Evolutionary conservation across 2,797 vertebrate species (phyloP).

Genomic region (Helicolenus hilgendorfi): DNA sequence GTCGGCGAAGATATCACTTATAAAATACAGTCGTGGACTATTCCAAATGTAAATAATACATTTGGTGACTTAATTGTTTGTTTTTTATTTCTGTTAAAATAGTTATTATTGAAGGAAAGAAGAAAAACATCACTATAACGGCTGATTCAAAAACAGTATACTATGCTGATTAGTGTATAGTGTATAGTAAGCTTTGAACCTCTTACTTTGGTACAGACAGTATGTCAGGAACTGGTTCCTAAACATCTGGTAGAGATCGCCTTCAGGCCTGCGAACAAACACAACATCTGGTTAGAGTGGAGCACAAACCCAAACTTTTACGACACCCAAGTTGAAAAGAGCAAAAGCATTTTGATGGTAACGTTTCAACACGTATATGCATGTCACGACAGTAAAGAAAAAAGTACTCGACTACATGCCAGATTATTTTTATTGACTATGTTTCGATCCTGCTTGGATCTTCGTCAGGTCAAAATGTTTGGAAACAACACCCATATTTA

Average conservation of each 20-base stretch:
- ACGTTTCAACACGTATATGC: no score
- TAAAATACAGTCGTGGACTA: neutral
- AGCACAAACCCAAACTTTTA: neutral
- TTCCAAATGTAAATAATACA: no score
- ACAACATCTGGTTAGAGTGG: neutral
- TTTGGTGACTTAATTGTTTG: no score
- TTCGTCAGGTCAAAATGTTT: no score
- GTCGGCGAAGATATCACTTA: neutral
- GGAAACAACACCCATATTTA: no score
- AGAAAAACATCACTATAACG: neutral
- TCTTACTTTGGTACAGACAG: conserved; percentile 98
- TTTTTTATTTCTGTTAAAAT: no score
- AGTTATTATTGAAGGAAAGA: no score
- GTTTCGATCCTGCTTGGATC: no score
- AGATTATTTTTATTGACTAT: rapidly evolving
- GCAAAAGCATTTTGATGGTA: neutral
- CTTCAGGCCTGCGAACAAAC: conserved; percentile 93
- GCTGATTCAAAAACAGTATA: neutral
- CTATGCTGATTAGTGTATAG: neutral
- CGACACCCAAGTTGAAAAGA: neutral
- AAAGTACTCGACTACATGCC: no score
- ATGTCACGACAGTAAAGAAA: no score
- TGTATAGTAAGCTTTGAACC: neutral
- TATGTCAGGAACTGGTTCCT: conserved; percentile 97
- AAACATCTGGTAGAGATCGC: conserved; percentile 97